Evolutionary conservation across 2,888 invertebrate genomes (phyloP).

Genomic region (Sialis lutaria): DNA sequence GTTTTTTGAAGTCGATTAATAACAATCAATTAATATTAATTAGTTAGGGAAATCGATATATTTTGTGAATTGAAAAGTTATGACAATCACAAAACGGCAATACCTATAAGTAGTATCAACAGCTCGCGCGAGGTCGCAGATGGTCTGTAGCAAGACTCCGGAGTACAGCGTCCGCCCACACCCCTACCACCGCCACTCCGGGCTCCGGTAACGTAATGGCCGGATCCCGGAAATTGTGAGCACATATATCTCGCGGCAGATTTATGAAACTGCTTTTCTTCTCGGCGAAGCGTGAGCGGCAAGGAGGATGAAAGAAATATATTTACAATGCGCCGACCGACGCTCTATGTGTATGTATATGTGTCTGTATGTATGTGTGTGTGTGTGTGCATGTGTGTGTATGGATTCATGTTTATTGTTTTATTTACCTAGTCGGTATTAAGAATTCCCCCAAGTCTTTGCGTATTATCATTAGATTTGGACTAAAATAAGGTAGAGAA

Average conservation of each 20-base stretch:
- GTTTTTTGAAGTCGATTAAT: no score
- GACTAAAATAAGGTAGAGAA: neutral
- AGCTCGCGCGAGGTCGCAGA: neutral
- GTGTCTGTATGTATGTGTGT: neutral
- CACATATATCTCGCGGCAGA: slow-evolving; percentile 79
- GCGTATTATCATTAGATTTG: neutral
- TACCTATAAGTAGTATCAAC: no score
- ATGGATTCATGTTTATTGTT: neutral
- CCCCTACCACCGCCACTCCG: slow-evolving; percentile 11
- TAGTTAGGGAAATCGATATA: no score
- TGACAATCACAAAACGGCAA: no score
- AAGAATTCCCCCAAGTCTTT: neutral
- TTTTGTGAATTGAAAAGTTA: no score
- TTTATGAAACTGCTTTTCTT: slow-evolving; percentile 67
- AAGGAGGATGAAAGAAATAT: slow-evolving; percentile 5
- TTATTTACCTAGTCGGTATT: neutral
- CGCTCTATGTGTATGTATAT: neutral
- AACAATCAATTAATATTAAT: no score
- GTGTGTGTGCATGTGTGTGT: neutral
- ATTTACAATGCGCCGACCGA: slow-evolving; percentile 4
- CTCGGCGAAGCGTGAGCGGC: slow-evolving; percentile 14
- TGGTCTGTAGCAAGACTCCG: neutral
- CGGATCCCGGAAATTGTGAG: slow-evolving; percentile 82
- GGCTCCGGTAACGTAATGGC: slow-evolving; percentile 45
- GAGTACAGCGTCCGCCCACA: slow-evolving; percentile 7